A percentile compares a stretch with the other conserved stretches of the same genome.
phyloP scores from a whole-genome alignment of 2,113 vertebrate genomes.

The Menidia beryllina region DNA sequence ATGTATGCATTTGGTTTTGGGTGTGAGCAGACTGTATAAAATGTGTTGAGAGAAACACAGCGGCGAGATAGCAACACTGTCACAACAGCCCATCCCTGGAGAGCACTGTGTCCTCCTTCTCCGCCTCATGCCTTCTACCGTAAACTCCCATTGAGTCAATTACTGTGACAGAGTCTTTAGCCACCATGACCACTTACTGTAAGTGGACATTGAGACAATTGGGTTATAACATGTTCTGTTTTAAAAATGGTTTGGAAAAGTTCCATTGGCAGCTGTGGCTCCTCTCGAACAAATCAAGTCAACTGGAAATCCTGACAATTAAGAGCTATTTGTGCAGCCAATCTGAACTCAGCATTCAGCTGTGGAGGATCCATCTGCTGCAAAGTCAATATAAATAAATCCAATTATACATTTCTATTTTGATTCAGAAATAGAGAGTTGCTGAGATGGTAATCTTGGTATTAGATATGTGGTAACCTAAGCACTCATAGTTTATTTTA shows the following conservation, averaged over 20 bases:
- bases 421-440: conserved; percentile 49
- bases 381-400: conserved; percentile 53
- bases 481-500: conserved; percentile 56
- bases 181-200: conserved; percentile 68
- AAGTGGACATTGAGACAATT: conserved; percentile 74
- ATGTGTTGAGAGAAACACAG: conserved; percentile 24
- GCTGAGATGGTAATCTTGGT: conserved; percentile 59
- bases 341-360: conserved; percentile 46
- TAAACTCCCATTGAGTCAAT: conserved; percentile 75
- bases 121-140: conserved; percentile 64
- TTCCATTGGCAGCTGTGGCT: conserved; percentile 41
- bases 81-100: conserved; percentile 63
- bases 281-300: conserved; percentile 63
- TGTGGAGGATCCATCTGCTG: conserved; percentile 41
- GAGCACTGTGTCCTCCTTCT: conserved; percentile 43
- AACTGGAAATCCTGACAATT: conserved; percentile 68
- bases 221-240: conserved; percentile 72
- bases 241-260: conserved; percentile 52
- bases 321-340: conserved; percentile 58
- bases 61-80: conserved; percentile 56
- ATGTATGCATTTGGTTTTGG: conserved; percentile 10
- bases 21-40: conserved; percentile 22
- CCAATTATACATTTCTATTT: conserved; percentile 63
- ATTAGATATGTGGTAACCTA: conserved; percentile 53
- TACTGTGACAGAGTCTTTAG: conserved; percentile 66